A percentile compares a stretch with the other conserved stretches of the same genome.
phyloP scores from a whole-genome alignment of 2,113 vertebrate species.

The Chrysochloris asiatica region DNA sequence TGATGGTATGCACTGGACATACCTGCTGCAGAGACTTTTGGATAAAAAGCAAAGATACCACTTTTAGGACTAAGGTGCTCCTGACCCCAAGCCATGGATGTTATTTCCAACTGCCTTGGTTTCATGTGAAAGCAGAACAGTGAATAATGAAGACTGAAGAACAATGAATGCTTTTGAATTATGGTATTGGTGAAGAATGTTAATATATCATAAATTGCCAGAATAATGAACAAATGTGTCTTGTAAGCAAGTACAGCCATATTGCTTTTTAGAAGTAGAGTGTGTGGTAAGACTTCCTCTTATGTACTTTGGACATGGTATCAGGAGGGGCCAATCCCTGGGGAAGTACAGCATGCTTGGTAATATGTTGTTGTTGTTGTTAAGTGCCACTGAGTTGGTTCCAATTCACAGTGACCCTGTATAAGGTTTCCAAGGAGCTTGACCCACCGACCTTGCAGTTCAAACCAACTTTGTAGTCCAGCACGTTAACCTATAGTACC shows the following conservation, averaged over 20 bases:
- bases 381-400: too few species aligned
- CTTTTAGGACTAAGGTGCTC: not conserved
- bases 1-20: too few species aligned
- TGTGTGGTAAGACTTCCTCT: not conserved
- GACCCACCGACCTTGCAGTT: too few species aligned
- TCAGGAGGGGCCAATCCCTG: not conserved
- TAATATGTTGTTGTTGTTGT: too few species aligned
- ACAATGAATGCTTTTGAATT: not conserved
- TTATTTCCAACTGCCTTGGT: too few species aligned
- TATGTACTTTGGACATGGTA: not conserved
- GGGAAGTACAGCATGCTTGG: not conserved
- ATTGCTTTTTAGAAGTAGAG: not conserved
- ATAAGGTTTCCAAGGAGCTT: too few species aligned
- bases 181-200: not conserved
- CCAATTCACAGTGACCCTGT: too few species aligned
- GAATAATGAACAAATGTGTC: not conserved
- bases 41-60: not conserved
- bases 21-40: too few species aligned
- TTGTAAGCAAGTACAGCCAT: not conserved
- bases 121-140: not conserved
- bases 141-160: not conserved
- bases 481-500: too few species aligned
- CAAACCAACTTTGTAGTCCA: too few species aligned
- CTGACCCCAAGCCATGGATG: not conserved
- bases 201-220: not conserved